Base-by-base conservation (phyloP, 2,888 invertebrate genomes). In the Callosobruchus maculatus region DNA sequence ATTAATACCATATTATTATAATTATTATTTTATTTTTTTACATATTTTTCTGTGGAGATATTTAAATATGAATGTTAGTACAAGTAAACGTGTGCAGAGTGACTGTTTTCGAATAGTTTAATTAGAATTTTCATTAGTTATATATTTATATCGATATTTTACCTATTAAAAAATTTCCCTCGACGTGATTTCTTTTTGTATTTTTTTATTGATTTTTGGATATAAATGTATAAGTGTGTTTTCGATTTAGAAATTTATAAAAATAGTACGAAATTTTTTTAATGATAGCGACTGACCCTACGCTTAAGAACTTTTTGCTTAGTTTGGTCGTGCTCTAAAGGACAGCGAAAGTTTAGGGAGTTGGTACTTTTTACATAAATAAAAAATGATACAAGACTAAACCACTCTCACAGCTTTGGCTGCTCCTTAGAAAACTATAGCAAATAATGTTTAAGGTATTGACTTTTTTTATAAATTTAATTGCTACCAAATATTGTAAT, bases 401-500 rank as follows among this genome's bases (percentile, higher is more conserved):
- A 80, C 83, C 83, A 77, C 81, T 78, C 78, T 75, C 75, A 77
- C 77, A 74, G 74, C 82, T 83, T 82, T 80, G 81, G 82, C 80
- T 82, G 79, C 72, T 79, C 82, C 82, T 80, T 80, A 80, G 82
- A 81, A 80, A 81, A 82, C 82, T 81, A 78, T 83, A 84, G 84
- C 83, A 83, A 84, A 85, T 84, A 80, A 84, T 83, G 80, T 79
- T 83, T 84, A 83, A 85, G 83, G 81, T 83, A 84, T 85, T 85
- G 83, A 84, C 82, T 84, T 85, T 85, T 49, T 85, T 85, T 84
- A 83, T 86, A 86, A 85, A 85, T 84, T 84, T 85, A 85, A 86
- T 86, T 87, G 86, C 87, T 87, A 88, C 88, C 88, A 88, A 88
- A 88, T 88, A 88, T 86, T 84, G 84, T 86, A 87, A 87, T 87